Evolutionary conservation across 2,797 vertebrate genomes (phyloP).

Genomic region (Diceros bicornis): DNA sequence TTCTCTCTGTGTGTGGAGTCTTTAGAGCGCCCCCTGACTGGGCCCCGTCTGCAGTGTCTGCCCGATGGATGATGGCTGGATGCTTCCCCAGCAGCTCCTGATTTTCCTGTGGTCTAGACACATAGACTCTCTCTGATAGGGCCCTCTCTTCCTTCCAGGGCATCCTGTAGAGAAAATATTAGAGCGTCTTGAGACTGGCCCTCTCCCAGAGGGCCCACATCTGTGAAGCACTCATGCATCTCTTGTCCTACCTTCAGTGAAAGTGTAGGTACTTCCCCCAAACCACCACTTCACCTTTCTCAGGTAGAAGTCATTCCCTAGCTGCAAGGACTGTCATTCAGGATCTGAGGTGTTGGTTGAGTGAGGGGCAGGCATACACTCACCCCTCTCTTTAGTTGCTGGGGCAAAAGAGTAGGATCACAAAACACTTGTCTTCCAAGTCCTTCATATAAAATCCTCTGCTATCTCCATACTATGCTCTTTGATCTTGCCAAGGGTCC

Average conservation of each 20-base stretch:
- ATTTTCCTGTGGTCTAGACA: background rate
- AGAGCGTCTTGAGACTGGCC: background rate
- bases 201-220: background rate
- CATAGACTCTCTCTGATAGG: background rate
- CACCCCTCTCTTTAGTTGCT: background rate
- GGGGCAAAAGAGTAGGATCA: background rate
- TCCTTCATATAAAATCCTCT: background rate
- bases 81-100: background rate
- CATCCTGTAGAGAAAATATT: background rate
- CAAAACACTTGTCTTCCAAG: background rate
- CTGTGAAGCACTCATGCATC: background rate
- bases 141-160: background rate
- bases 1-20: background rate
- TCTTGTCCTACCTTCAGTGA: background rate
- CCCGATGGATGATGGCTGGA: background rate
- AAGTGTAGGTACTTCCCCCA: background rate
- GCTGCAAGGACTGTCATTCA: background rate
- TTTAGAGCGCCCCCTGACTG: background rate
- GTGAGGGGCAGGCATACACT: background rate
- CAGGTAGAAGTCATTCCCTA: background rate
- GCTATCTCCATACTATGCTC: background rate
- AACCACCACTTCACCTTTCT: background rate
- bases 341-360: background rate
- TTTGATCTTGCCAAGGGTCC: background rate
- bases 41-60: background rate